A percentile compares a stretch with the other conserved stretches of the same genome.
Evolutionary conservation across 2,113 vertebrate species (phyloP).

Genomic region (Daubentonia madagascariensis): DNA sequence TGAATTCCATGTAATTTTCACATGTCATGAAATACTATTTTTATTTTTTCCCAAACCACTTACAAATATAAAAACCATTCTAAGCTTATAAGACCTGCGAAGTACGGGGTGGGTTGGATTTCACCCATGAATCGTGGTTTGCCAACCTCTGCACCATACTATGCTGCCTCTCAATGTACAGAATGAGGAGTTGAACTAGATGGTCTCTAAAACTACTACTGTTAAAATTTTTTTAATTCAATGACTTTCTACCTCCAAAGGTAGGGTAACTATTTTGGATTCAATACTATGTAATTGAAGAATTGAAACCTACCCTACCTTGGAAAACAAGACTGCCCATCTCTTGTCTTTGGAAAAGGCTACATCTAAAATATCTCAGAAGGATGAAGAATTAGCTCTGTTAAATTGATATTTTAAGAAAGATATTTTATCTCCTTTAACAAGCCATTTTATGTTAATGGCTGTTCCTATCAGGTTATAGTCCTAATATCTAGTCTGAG

Average conservation of each 20-base stretch:
- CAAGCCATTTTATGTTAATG: background rate
- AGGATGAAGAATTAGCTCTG: background rate
- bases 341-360: background rate
- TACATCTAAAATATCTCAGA: background rate
- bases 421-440: background rate
- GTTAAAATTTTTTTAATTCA: background rate
- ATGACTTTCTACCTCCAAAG: background rate
- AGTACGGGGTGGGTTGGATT: background rate
- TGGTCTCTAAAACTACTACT: background rate
- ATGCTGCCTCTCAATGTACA: background rate
- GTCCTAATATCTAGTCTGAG: background rate
- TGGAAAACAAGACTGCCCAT: constrained; percentile 4
- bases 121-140: background rate
- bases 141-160: background rate
- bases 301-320: background rate
- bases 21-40: background rate
- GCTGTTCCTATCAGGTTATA: background rate
- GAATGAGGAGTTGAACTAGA: background rate
- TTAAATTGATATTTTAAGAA: constrained; percentile 28
- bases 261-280: background rate
- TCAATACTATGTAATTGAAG: background rate
- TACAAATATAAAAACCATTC: constrained; percentile 4
- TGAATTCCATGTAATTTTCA: constrained; percentile 6
- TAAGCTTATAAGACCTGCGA: background rate
- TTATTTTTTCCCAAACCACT: background rate